Percentiles rank a stretch among this genome's conserved stretches.
Evolutionary conservation across 2,113 vertebrate species (phyloP).

Genomic region (Atractosteus spatula): DNA sequence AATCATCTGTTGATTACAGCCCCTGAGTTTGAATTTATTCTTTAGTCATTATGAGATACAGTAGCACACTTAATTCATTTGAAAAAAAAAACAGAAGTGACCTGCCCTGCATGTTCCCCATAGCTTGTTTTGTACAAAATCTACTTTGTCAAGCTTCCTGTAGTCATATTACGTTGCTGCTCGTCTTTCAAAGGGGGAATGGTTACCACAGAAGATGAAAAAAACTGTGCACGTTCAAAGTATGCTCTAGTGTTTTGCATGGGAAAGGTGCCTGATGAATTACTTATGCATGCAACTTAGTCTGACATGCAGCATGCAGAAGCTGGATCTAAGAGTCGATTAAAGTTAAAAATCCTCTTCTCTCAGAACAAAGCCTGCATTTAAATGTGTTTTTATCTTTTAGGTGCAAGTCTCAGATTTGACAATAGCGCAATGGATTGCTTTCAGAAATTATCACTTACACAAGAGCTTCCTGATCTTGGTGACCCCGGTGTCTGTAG

Average conservation of each 20-base stretch:
- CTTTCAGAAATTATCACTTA: too few species aligned
- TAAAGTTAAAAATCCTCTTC: slow-evolving; percentile 4
- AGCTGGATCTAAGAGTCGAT: background rate
- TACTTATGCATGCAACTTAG: slow-evolving; percentile 2
- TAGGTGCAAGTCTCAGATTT: background rate
- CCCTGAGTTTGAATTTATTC: too few species aligned
- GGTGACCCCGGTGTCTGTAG: too few species aligned
- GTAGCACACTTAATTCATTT: too few species aligned
- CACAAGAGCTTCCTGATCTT: too few species aligned
- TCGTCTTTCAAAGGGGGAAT: background rate
- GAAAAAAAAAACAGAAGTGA: slow-evolving; percentile 21
- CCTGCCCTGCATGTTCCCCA: background rate
- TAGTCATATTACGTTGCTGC: background rate
- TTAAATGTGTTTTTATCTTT: background rate
- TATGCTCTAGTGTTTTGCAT: slow-evolving; percentile 1
- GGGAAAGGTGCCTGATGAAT: slow-evolving; percentile 7
- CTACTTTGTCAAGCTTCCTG: background rate
- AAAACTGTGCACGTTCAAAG: slow-evolving; percentile 1
- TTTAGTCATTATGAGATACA: too few species aligned
- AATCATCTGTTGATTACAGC: too few species aligned
- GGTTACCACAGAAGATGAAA: background rate
- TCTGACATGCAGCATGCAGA: background rate
- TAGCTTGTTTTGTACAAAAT: background rate
- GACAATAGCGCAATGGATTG: background rate
- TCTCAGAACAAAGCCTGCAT: background rate